Evolutionary conservation across 2,888 invertebrate genomes (phyloP).

Genomic region (Synergus umbraculus): DNA sequence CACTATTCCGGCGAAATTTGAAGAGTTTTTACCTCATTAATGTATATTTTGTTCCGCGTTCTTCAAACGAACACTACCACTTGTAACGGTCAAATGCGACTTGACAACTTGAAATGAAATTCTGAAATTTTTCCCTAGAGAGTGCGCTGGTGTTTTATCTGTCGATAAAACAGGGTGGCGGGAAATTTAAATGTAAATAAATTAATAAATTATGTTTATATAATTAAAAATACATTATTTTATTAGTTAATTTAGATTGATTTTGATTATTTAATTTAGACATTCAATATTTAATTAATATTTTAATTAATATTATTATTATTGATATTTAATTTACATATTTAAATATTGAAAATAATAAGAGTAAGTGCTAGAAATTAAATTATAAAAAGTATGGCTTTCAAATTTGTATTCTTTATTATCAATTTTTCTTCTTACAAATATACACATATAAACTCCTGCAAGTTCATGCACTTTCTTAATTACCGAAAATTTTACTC

Average conservation of each 20-base stretch:
- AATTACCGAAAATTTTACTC: conserved; percentile 7
- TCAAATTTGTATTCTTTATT: conserved; percentile 34
- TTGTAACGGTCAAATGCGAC: conserved; percentile 58
- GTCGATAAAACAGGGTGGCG: neutral
- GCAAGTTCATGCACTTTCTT: conserved; percentile 23
- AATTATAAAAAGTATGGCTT: neutral
- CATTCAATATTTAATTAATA: too few relatives aligned
- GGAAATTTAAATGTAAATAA: neutral
- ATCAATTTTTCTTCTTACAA: conserved; percentile 55
- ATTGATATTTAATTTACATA: neutral
- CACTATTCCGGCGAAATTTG: neutral
- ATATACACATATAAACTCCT: conserved; percentile 49
- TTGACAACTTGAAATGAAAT: conserved; percentile 47
- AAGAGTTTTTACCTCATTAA: neutral
- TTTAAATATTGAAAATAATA: neutral
- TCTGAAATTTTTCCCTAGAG: neutral
- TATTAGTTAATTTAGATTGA: neutral
- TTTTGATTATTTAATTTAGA: neutral
- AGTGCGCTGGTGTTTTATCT: neutral
- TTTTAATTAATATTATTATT: too few relatives aligned
- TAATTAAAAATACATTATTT: neutral
- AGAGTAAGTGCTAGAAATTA: neutral
- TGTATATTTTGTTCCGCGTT: neutral
- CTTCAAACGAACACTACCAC: conserved; percentile 18
- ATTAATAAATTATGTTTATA: too few relatives aligned